Conservation (phyloP, 92 coral and sea anemone species). For the Phenganax marumi region DNA sequence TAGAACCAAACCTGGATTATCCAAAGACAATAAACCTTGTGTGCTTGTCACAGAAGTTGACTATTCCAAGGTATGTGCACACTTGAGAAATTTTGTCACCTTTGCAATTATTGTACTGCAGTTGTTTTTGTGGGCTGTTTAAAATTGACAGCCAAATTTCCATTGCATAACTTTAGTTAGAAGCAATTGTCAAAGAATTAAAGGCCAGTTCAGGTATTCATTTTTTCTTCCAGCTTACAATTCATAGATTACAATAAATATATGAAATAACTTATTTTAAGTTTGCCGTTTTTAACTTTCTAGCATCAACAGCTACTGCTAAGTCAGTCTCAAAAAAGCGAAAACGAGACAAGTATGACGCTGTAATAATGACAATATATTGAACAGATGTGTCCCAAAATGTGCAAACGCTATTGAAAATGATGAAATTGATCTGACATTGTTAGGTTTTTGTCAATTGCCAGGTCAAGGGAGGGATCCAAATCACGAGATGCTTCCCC, state of each 20-base stretch:
- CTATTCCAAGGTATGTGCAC: constrained; percentile 71
- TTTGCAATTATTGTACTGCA: neutral
- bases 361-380: neutral
- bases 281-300: neutral
- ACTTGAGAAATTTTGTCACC: neutral
- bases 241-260: neutral
- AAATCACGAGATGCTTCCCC: constrained; percentile 10
- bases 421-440: neutral
- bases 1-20: constrained; percentile 78
- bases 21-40: constrained; percentile 75
- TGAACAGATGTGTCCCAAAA: neutral
- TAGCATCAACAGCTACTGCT: neutral
- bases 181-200: constrained; percentile 79
- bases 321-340: constrained; percentile 62
- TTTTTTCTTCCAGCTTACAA: neutral
- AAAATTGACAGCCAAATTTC: no score
- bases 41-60: constrained; percentile 77
- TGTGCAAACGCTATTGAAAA: neutral
- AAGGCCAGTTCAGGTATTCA: constrained; percentile 42
- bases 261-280: neutral
- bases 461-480: constrained; percentile 3
- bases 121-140: no score
- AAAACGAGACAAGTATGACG: constrained; percentile 72
- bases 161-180: constrained; percentile 53
- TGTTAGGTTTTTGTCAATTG: neutral